Conservation (phyloP, 2,888 invertebrate species). For the Loripinus fragilis region DNA sequence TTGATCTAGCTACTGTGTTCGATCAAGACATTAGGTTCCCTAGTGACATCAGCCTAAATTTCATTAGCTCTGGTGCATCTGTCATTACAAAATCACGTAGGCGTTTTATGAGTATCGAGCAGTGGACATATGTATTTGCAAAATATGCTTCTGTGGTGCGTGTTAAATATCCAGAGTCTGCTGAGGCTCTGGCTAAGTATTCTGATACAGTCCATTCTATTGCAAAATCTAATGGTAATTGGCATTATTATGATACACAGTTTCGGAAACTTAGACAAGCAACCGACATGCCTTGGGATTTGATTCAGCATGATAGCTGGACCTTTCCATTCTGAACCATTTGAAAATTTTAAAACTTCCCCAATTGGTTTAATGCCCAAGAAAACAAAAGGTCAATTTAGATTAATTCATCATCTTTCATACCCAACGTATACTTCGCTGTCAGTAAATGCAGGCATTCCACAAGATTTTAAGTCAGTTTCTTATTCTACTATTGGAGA, state of each 20-base stretch:
- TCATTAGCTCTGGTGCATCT: not conserved
- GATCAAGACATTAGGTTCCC: not conserved
- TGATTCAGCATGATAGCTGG: constrained; percentile 5
- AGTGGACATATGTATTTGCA: not conserved
- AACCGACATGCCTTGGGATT: not conserved
- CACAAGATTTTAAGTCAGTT: constrained; percentile 7
- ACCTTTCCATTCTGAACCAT: no score
- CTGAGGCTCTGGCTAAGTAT: not conserved
- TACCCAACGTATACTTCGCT: not conserved
- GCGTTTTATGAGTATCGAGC: not conserved
- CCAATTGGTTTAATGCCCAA: constrained; percentile 27
- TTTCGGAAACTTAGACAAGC: not conserved
- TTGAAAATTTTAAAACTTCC: constrained; percentile 13
- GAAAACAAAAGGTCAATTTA: not conserved
- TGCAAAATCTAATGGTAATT: not conserved
- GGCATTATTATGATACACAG: constrained; percentile 9
- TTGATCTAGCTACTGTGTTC: not conserved
- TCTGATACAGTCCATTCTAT: not conserved
- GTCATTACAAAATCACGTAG: not conserved
- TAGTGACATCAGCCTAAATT: not conserved
- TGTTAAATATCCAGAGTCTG: not conserved
- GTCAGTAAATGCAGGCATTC: constrained; percentile 23
- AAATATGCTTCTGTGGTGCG: constrained; percentile 2
- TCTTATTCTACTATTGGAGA: not conserved
- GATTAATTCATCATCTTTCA: constrained; percentile 26